Base-by-base conservation (phyloP, 2,797 vertebrate genomes). In the Euphonia xanthogaster region DNA sequence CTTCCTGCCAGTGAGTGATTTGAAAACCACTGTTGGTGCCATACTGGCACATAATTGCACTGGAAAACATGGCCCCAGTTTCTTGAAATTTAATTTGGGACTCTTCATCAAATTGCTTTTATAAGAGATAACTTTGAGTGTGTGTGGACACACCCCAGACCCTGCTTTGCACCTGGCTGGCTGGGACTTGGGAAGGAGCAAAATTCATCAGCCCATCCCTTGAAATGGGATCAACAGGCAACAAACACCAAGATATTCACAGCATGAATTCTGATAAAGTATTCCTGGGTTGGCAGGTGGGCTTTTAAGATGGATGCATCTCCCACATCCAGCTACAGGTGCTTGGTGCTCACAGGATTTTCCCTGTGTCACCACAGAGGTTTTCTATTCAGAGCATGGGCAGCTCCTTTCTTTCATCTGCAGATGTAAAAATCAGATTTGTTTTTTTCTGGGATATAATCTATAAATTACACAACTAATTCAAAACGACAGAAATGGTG, bases 1-100 rank as follows among this genome's bases (percentile, higher is more conserved):
- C 81, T 93, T 72, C 66, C 87, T 89, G 91, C 73, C 87, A 89
- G 51, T 58, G 15, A 58, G 28, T 74, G 57, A 55, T 61, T 74
- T 85, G 39, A 67, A 89, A 91, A 74, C 44, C 48, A 33, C 21
- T 31, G 4, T 70, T 65, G n/a, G 11, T 90, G 80, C 31, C 75
- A 87, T 57, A 44, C 78, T 94, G 80, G 73, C 50, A 51, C 21
- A 18, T 60, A 78, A 72, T 58, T 22, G 15, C 55, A 14, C 28
- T 61, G 50, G 12, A 91, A 91, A 91, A 61, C 25, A 45, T 4
- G n/a, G 28, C 7, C 31, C 3, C 5, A 9, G 18, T n/a, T 73
- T 87, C 71, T 85, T 73, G 67, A 78, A 82, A 58, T 54, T 57
- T 58, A 57, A 37, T 47, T 87, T 86, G 31, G 33, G 35, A 71